A percentile compares a stretch with the other conserved stretches of the same genome.
These are phyloP conservation scores for Arctocebus calabarensis DNA, from an alignment of 2,797 vertebrate species.

Conservation along the genomic window DNA sequence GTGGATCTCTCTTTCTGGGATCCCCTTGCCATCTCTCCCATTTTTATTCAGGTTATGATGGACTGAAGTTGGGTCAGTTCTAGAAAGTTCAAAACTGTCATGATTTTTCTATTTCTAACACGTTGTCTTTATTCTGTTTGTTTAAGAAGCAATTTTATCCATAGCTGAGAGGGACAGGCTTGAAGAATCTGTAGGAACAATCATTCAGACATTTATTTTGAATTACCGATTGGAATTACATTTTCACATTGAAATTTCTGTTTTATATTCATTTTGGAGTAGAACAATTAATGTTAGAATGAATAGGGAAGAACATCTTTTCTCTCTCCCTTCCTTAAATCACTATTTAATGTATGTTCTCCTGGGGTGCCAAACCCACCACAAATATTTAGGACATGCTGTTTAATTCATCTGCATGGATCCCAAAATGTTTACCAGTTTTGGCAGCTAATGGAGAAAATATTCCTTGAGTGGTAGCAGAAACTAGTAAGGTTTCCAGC, in stretches of 20 bases:
- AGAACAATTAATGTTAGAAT: constrained; percentile 24
- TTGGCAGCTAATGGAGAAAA: constrained; percentile 51
- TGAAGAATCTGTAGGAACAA: constrained; percentile 27
- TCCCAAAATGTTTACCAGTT: constrained; percentile 11
- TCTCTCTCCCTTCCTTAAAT: background rate
- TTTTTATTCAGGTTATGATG: constrained; percentile 8
- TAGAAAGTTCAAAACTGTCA: background rate
- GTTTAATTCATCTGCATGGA: background rate
- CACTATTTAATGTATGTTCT: background rate
- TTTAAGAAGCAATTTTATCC: constrained; percentile 18
- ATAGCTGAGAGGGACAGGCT: background rate
- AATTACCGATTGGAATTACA: constrained; percentile 14
- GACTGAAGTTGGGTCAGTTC: constrained; percentile 22
- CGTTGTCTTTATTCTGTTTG: background rate
- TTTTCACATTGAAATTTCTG: constrained; percentile 27
- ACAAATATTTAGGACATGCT: background rate
- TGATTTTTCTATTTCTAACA: constrained; percentile 20
- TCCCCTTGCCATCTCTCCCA: background rate
- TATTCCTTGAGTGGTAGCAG: background rate
- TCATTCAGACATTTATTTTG: constrained; percentile 9
- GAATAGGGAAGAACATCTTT: background rate
- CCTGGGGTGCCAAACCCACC: background rate
- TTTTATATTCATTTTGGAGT: background rate
- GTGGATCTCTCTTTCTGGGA: background rate
- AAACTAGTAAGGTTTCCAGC: background rate